Evolutionary conservation across 2,888 invertebrate species (phyloP), one percentile per base, ranked within the genome.

Genomic region (Antitype chi): DNA sequence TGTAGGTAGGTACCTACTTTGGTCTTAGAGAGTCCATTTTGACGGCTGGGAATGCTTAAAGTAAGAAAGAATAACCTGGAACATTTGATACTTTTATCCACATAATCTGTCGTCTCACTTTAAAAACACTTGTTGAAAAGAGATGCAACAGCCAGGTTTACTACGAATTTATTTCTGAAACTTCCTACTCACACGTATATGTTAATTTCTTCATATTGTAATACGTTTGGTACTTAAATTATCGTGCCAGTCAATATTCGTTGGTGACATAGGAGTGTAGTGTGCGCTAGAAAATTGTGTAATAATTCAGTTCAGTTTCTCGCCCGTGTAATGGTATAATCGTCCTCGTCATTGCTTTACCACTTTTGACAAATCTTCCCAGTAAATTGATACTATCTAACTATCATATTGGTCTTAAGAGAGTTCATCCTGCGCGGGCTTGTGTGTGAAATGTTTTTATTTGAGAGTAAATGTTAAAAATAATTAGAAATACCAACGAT

Each of bases 211-310:
- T 74, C 62, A 52, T 64, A 68, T 68, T 70, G 74, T 68, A 47
- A 57, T 69, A 28, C 52, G 62, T 84, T 69, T 67, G 80, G 84
- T 59, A 66, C 47, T 53, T 72, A 32, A 67, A 85, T 76, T 71
- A 78, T 70, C 68, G 53, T 15, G 57, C 52, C 53, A 67, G 72
- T 85, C 60, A 82, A 74, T 82, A 77, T 74, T 64, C 49, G 73
- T 69, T 57, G 6, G 60, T 77, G 57, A 32, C 43, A 60, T 47
- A 49, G 15, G n/a, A 60, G 28, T 71, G 68, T 62, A 25, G 78
- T 63, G 71, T 57, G 5, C 15, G 13, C n/a, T 49, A 69, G 70
- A 74, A 55, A 72, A 78, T n/a, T 49, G 47, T 66, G 17, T 38
- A 59, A 66, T 47, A 32, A 17, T n/a, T 70, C 17, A 38, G 52